Base-by-base conservation (phyloP, 1,140 invertebrate genomes). In the Calosoma granatense region DNA sequence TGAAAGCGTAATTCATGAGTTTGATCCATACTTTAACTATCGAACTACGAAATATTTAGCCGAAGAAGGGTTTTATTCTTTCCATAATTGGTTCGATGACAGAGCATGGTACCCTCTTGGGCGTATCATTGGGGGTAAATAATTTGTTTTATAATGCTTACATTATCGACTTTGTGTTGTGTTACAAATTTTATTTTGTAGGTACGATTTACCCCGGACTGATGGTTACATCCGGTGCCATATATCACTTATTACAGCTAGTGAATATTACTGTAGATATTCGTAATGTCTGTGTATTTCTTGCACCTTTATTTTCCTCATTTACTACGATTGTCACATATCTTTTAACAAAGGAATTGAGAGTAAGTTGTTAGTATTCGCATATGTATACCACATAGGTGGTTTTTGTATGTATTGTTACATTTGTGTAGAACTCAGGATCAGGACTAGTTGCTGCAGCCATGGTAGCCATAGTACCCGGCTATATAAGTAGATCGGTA, bases 41-140 rank as follows among this genome's bases (percentile, higher is more conserved):
- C 82, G 96, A 65, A 97, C 95, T 30, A 98, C 96, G 11, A 86
- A 92, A 62, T 98, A 86, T 72, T 76, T 98, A 54, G 83, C 92
- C 2, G 94, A 98, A 73, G 87, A 98, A 77, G 96, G 95, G 1
- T 98, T 97, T 72, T 98, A 98, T 74, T 88, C 86, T 58, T 98
- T 98, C 74, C 93, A 97, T 72, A 98, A 98, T 74, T 98, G 95
- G 95, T 98, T 98, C 80, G 95, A 98, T 81, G 95, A 98, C 71
- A 73, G 93, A 74, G 95, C 95, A 67, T 98, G 96, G 96, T 98
- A 98, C 78, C 94, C 94, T 0, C 75, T 98, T 22, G 94, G 95
- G 11, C 84, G 95, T 74, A 98, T 98, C 70, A 97, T 98, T 73
- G 92, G 92, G 75, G 90, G 86, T 88, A 73, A 72, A 30, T 23